Conservation (phyloP, 2,888 invertebrate genomes). For the Yponomeuta malinellus region DNA sequence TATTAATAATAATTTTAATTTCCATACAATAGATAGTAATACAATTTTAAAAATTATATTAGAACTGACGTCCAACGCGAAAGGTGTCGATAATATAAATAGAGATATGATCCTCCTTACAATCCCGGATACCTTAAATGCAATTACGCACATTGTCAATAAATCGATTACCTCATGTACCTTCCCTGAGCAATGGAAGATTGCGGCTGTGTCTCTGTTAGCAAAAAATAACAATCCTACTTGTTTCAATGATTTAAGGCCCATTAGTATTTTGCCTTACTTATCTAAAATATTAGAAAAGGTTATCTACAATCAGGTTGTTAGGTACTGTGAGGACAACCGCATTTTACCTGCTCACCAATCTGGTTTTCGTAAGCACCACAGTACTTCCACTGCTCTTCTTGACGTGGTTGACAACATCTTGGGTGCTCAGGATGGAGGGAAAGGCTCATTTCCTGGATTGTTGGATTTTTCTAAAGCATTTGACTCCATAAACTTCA, state of each 20-base stretch:
- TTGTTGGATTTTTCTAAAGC: too few species aligned
- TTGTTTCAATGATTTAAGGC: slow-evolving; percentile 1
- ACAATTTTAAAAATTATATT: background rate
- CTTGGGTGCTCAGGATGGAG: too few species aligned
- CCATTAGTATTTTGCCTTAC: slow-evolving; percentile 7
- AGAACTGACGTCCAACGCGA: background rate
- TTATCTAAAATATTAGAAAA: slow-evolving; percentile 1
- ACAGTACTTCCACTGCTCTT: too few species aligned
- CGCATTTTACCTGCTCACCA: too few species aligned
- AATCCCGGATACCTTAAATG: background rate
- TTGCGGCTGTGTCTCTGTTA: background rate
- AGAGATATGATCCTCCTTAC: background rate
- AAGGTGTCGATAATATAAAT: background rate
- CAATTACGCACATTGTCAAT: background rate
- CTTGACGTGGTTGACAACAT: too few species aligned
- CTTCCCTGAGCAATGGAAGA: background rate
- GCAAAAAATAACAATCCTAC: background rate
- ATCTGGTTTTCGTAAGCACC: too few species aligned
- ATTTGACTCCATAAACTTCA: background rate
- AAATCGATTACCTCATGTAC: background rate
- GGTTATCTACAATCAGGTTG: too few species aligned
- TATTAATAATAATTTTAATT: background rate
- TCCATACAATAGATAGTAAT: background rate
- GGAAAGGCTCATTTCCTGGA: too few species aligned
- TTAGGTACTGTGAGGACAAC: too few species aligned